Base-by-base conservation (phyloP, 2,797 vertebrate genomes). In the Brachymystax lenok region DNA sequence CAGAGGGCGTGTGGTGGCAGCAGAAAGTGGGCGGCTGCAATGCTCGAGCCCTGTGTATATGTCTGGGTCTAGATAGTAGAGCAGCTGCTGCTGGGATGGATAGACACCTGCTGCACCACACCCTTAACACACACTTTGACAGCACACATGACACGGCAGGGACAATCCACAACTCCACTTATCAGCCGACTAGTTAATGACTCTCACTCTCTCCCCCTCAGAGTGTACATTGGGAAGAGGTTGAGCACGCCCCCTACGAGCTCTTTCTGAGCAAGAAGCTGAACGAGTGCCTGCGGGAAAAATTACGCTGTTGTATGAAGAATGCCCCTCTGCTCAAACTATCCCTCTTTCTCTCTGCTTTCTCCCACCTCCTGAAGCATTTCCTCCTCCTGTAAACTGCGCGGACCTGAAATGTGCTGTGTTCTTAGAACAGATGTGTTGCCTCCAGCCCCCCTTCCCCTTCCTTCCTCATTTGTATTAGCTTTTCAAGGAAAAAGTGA, bases 201-300 rank as follows among this genome's bases (percentile, higher is more conserved):
- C 59, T 63, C 33, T 52, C 46, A 50, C 50, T 19, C 56, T 2
- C 63, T 16, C 74, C 69, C 52, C 81, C 2, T 61, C 82, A 99
- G 98, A 83, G 98, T 99, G 88, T 99, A 98, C 92, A 99, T 99
- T 24, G 98, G 98, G 66, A 99, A 98, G 89, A 96, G 96, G 89
- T 91, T 99, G 95, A 98, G 96, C 89, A 95, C 96, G 17, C 95
- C 98, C 19, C 96, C 98, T 61, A 88, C 98, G 90, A 98, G 96
- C 94, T 97, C 96, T 72, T 98, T 99, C 70, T 99, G 95, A 98
- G 69, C 77, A 67, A 6, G 12, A 69, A 79, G 73, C 78, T 71
- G 85, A 89, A 92, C 93, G 94, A 94, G 91, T 93, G 91, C 92
- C 92, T 89, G 89, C 87, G 92, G 92, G 92, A 83, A 84, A 79